Conservation (phyloP, 2,113 vertebrate species). For the Zapornia atra region DNA sequence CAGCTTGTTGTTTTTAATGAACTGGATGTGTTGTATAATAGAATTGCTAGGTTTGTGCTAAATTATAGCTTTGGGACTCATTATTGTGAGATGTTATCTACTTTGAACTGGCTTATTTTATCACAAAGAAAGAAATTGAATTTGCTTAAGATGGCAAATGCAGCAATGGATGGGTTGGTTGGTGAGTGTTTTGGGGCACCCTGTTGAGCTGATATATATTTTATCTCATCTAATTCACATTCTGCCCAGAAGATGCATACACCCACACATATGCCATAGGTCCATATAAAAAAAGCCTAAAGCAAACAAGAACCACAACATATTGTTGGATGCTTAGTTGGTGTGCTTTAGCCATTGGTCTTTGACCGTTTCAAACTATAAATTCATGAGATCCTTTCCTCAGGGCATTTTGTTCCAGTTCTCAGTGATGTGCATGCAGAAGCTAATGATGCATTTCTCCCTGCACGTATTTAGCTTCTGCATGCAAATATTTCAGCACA, state of each 20-base stretch:
- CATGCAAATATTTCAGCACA: background rate
- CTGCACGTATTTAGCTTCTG: background rate
- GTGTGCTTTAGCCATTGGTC: background rate
- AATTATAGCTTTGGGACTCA: slow-evolving; percentile 69
- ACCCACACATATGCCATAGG: background rate
- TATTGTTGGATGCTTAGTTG: background rate
- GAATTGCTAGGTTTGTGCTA: slow-evolving; percentile 70
- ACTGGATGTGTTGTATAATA: slow-evolving; percentile 60
- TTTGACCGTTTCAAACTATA: background rate
- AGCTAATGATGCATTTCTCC: background rate
- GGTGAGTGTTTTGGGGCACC: slow-evolving; percentile 42
- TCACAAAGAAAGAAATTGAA: slow-evolving; percentile 60
- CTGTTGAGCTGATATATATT: slow-evolving; percentile 22
- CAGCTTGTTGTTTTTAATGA: slow-evolving; percentile 75
- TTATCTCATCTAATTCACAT: slow-evolving; percentile 41
- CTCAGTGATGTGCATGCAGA: background rate
- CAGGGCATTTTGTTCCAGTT: background rate
- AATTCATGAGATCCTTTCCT: background rate
- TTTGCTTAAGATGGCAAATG: slow-evolving; percentile 57
- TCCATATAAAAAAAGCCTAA: background rate
- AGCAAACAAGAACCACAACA: background rate
- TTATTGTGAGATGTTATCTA: slow-evolving; percentile 62
- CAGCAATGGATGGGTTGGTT: slow-evolving; percentile 35
- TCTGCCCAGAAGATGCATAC: background rate
- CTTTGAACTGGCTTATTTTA: slow-evolving; percentile 62